Evolutionary conservation across 2,888 invertebrate genomes (phyloP), one percentile per base, ranked within the genome.

Genomic region (Piscicola geometra): DNA sequence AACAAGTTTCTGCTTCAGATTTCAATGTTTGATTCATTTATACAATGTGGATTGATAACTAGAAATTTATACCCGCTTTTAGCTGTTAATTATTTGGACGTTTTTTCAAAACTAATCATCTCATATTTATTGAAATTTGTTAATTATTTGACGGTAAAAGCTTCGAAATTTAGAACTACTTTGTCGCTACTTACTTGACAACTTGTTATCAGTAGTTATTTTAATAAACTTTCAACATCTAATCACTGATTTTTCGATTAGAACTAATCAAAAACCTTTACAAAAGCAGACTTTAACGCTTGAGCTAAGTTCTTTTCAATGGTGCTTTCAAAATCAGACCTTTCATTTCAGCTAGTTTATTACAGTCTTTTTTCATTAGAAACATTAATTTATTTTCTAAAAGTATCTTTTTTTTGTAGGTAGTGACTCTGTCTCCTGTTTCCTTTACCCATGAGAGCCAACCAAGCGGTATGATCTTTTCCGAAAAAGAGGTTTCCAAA

Each of bases 221-320:
- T 56, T 25, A 56, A 56, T 56, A 56, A 56, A 56, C 60, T 56
- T 56, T 56, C 60, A 56, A 56, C 60, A 56, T 56, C 60, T 56
- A 56, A 56, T 3, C 25, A 56, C 60, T 56, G 41, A 41, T 56
- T 25, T 56, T 56, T 56, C 60, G 60, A 56, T 21, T 56, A 56
- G 5, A 25, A 21, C 60, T 56, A 56, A 21, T 56, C n/a, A 25
- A 21, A 56, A 21, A 18, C n/a, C 25, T n/a, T n/a, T n/a, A 56
- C n/a, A 56, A 56, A 21, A 56, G 3, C 60, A 56, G 21, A 3
- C 21, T 25, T 56, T n/a, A 15, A 5, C 15, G 25, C 21, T 56
- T 56, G 21, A 56, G 21, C n/a, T n/a, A n/a, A n/a, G n/a, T 21
- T 56, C n/a, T 56, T 5, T 18, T 18, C 60, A 18, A 18, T 56